Evolutionary conservation across 2,113 vertebrate species (phyloP).

Genomic region (Chiloscyllium plagiosum): DNA sequence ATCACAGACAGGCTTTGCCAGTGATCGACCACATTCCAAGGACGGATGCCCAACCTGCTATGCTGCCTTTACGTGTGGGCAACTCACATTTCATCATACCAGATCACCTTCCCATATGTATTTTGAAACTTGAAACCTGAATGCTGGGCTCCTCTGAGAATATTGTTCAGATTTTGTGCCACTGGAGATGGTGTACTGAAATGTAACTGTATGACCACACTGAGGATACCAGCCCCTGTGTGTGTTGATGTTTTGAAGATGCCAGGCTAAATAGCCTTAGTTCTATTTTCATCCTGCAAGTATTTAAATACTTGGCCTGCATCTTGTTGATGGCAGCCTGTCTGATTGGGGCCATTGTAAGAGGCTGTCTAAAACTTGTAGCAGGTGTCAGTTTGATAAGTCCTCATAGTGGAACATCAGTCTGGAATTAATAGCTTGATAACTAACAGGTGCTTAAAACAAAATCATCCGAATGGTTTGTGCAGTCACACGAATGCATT

Average conservation of each 20-base stretch:
- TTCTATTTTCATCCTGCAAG: not conserved
- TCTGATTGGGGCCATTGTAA: not conserved
- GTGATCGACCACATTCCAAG: not conserved
- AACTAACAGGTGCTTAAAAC: constrained; percentile 42
- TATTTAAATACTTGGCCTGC: constrained; percentile 45
- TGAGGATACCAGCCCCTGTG: no score
- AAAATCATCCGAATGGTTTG: constrained; percentile 42
- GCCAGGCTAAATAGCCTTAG: not conserved
- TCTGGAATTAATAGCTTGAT: constrained; percentile 46
- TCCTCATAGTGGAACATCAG: constrained; percentile 43
- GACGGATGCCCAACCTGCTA: not conserved
- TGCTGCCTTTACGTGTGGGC: not conserved
- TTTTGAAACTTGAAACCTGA: not conserved
- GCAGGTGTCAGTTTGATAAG: constrained; percentile 42
- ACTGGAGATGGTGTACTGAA: not conserved
- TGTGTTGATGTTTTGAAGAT: not conserved
- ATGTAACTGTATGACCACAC: not conserved
- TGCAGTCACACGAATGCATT: constrained; percentile 39
- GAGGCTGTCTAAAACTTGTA: constrained; percentile 33
- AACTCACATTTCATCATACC: not conserved
- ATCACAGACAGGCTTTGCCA: not conserved
- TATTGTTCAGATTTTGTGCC: not conserved
- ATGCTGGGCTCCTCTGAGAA: not conserved
- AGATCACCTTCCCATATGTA: not conserved
- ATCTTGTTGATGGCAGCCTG: constrained; percentile 44